Percentiles rank a stretch among this genome's conserved stretches.
These are phyloP conservation scores for Hippolais icterina DNA, from an alignment of 2,113 vertebrate species.

Conservation along the genomic window DNA sequence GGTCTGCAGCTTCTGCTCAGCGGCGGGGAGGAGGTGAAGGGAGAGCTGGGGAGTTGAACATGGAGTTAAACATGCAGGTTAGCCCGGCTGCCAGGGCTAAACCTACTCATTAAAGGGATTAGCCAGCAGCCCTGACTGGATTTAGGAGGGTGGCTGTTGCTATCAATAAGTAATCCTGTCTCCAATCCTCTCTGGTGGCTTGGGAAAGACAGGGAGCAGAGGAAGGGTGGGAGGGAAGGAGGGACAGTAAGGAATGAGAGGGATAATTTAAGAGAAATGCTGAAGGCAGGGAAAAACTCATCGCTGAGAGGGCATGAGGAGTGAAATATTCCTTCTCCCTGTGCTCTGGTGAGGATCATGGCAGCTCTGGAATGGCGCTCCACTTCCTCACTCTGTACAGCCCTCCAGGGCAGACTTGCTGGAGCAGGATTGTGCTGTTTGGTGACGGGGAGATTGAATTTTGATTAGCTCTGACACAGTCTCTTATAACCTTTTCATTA, in stretches of 20 bases:
- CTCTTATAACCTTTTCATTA: slow-evolving; percentile 79
- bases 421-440: background rate
- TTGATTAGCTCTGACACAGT: slow-evolving; percentile 69
- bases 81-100: background rate
- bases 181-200: slow-evolving; percentile 3
- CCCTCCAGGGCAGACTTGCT: background rate
- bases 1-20: background rate
- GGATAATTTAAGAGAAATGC: background rate
- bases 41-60: background rate
- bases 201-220: background rate
- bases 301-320: background rate
- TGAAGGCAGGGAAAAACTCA: background rate
- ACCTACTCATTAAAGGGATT: slow-evolving; percentile 51
- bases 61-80: background rate
- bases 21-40: background rate
- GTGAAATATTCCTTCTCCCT: background rate
- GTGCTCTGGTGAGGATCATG: background rate
- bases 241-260: background rate
- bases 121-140: slow-evolving; percentile 6
- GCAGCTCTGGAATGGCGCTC: background rate
- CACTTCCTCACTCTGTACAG: background rate
- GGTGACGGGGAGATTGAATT: slow-evolving; percentile 48
- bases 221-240: background rate
- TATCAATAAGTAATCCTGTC: slow-evolving; percentile 41
- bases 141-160: slow-evolving; percentile 14